These are phyloP conservation scores for Brotogeris chrysoptera DNA, from an alignment of 2,797 vertebrate species.

Conservation along the genomic window DNA sequence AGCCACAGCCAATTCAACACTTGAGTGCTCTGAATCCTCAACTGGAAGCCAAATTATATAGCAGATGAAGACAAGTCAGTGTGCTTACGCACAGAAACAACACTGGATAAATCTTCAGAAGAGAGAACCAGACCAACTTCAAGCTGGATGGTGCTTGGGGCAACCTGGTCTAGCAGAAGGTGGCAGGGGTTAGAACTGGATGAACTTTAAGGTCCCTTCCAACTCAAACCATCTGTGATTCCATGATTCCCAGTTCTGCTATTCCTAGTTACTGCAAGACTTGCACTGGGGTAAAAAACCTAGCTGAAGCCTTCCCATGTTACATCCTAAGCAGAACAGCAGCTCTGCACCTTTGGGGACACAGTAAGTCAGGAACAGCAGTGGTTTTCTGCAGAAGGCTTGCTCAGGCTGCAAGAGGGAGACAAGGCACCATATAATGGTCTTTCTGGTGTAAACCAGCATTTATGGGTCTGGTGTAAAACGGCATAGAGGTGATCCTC, in stretches of 20 bases:
- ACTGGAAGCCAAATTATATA: background rate
- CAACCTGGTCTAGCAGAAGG: background rate
- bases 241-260: background rate
- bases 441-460: fast-evolving
- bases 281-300: background rate
- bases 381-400: background rate
- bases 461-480: background rate
- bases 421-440: fast-evolving
- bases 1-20: background rate
- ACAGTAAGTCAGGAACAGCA: background rate
- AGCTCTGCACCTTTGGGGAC: background rate
- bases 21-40: background rate
- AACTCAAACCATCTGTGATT: background rate
- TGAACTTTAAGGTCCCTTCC: background rate
- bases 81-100: fast-evolving
- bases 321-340: background rate
- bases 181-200: background rate
- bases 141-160: background rate
- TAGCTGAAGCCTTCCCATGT: background rate
- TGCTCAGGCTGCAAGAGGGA: background rate
- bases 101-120: background rate
- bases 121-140: background rate
- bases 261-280: background rate
- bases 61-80: background rate
- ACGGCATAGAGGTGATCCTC: fast-evolving